Base-by-base conservation (phyloP, 37 sponge, comb jelly and placozoan genomes). In the Geodia barretti region DNA sequence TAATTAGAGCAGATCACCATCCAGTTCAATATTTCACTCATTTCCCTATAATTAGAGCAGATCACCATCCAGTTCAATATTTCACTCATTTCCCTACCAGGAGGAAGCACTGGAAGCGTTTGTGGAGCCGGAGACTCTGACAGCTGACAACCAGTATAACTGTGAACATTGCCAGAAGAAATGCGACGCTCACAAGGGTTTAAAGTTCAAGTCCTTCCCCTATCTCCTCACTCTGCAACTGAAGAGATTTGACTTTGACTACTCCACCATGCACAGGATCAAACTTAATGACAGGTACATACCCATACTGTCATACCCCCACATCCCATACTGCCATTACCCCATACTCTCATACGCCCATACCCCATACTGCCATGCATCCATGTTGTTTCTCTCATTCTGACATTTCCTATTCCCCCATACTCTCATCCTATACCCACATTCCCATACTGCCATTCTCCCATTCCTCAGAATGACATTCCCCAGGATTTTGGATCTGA, bases 161-260 rank as follows among this genome's bases (percentile, higher is more conserved):
- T 97, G 97, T 86, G 92, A 88, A 30, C 77, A 83, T n/a, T 97
- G 97, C 34, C 75, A 87, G 14, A 83, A 81, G 42, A 97, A 94
- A 64, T 86, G 88, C 64, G 95, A 97, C 76, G 97, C 97, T 29
- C 92, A 92, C 73, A 97, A 97, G 97, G 97, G 97, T 8, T 47
- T 97, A 34, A 94, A 92, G 93, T 97, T 97, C 82, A 92, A 72
- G 23, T 37, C 64, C 0, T 97, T 97, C 26, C 97, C 97, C 0
- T 89, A 97, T 54, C 80, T 97, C 30, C 85, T 97, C 36, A 97
- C 95, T 9, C 41, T 97, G 32, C 97, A 97, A 80, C 74, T 97
- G 75, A 97, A 95, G 82, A 72, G 97, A 69, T 97, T 97, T 83
- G 95, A 91, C 65, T 92, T 97, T 81, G 97, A 97, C 70, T 94